Percentiles rank a stretch among this genome's conserved stretches.
Evolutionary conservation across 1,140 invertebrate species (phyloP).

Genomic region (Caenorhabditis latens): DNA sequence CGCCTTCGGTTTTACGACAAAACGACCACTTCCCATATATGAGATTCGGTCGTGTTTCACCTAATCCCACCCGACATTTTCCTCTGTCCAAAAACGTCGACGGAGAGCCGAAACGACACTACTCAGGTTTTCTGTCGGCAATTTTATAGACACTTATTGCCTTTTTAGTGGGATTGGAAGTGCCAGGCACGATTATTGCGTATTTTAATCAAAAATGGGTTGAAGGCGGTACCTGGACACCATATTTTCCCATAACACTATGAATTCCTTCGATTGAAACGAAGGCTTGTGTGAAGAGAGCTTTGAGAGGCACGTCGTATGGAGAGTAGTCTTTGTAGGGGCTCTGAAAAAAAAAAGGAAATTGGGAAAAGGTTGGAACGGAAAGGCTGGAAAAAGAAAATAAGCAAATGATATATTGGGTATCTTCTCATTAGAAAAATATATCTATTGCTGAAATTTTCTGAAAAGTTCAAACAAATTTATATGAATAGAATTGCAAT

Average conservation of each 20-base stretch:
- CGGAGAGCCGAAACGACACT: neutral
- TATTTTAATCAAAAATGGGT: too few relatives aligned
- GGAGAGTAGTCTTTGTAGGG: slow-evolving; percentile 25
- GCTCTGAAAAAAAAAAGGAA: neutral
- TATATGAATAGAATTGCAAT: too few relatives aligned
- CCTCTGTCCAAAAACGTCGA: slow-evolving; percentile 2
- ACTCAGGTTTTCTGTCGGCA: neutral
- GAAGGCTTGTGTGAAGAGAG: slow-evolving; percentile 65
- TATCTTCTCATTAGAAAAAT: too few relatives aligned
- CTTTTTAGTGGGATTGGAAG: neutral
- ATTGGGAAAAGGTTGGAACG: neutral
- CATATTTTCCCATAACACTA: slow-evolving; percentile 67
- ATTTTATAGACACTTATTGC: slow-evolving; percentile 39
- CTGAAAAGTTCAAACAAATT: too few relatives aligned
- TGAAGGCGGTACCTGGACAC: slow-evolving; percentile 60
- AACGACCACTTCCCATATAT: slow-evolving; percentile 31
- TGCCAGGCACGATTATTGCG: neutral
- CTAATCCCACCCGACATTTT: slow-evolving; percentile 21
- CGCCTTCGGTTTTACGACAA: slow-evolving; percentile 25
- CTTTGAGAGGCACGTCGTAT: slow-evolving; percentile 41
- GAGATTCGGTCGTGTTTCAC: slow-evolving; percentile 4
- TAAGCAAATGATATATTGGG: neutral
- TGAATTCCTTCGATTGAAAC: slow-evolving; percentile 64
- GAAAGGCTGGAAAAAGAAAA: neutral
- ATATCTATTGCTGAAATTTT: too few relatives aligned